A percentile compares a stretch with the other conserved stretches of the same genome.
Conservation (phyloP, 92 coral and sea anemone species). For the Zoanthus solanderi region DNA sequence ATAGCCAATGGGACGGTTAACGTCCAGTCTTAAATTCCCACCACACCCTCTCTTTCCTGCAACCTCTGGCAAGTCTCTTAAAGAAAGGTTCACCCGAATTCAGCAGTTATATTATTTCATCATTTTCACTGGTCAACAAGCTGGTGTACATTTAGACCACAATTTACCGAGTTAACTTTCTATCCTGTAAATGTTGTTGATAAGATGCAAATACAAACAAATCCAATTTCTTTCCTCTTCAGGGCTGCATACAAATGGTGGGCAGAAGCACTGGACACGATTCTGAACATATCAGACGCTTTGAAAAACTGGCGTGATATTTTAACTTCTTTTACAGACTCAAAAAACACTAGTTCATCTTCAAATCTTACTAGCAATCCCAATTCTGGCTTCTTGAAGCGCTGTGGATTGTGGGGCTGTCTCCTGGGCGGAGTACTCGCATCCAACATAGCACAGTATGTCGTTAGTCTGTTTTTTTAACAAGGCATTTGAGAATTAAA, state of each 20-base stretch:
- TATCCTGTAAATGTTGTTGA: too few relatives aligned
- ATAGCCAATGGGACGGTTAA: too few relatives aligned
- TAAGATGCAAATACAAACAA: background rate
- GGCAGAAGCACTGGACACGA: conserved; percentile 93
- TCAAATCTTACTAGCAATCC: conserved; percentile 59
- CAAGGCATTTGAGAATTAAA: too few relatives aligned
- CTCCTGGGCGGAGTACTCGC: conserved; percentile 92
- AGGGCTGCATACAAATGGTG: conserved; percentile 97
- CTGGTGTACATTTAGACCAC: background rate
- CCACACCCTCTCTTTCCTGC: too few relatives aligned
- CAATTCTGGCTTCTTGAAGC: conserved; percentile 73
- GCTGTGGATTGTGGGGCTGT: conserved; percentile 98
- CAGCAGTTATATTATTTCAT: too few relatives aligned
- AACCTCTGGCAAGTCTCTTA: too few relatives aligned
- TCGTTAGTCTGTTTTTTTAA: conserved; percentile 26
- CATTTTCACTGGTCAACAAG: too few relatives aligned
- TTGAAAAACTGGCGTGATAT: conserved; percentile 81
- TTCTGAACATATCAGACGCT: conserved; percentile 74
- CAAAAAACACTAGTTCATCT: conserved; percentile 31
- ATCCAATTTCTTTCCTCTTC: background rate
- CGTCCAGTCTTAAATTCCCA: too few relatives aligned
- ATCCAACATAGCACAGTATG: conserved; percentile 93
- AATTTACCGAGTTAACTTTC: background rate
- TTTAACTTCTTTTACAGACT: conserved; percentile 7
- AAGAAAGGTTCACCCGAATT: too few relatives aligned